These are phyloP conservation scores for Heteromurus nitidus DNA, from an alignment of 2,888 invertebrate species.

Conservation along the genomic window DNA sequence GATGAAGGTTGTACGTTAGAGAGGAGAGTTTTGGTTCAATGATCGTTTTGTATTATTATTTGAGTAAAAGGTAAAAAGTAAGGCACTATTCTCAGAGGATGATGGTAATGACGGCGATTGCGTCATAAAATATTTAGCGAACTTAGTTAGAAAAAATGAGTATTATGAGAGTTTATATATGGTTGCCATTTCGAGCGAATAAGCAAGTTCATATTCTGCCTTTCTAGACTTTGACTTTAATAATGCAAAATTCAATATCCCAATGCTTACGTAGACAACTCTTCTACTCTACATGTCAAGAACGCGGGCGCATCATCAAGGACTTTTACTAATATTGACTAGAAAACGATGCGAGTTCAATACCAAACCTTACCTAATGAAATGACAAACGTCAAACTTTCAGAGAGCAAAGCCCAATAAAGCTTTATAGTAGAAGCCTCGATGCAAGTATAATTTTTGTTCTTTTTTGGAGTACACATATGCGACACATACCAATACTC, in stretches of 20 bases:
- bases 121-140: slow-evolving; percentile 1
- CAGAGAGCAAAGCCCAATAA: no score
- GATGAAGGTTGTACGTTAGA: background rate
- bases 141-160: slow-evolving; percentile 5
- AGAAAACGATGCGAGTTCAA: no score
- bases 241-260: slow-evolving; percentile 1
- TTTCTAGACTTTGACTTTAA: background rate
- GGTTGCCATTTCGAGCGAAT: background rate
- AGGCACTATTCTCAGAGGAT: background rate
- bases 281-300: slow-evolving; percentile 4
- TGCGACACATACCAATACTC: no score
- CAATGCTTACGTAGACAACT: background rate
- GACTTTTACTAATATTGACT: no score
- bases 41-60: background rate
- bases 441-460: no score
- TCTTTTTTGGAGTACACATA: no score
- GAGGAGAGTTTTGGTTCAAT: background rate
- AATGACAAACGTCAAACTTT: no score
- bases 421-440: no score
- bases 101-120: background rate
- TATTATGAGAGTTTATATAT: background rate
- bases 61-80: background rate
- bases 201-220: background rate
- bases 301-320: slow-evolving; percentile 21
- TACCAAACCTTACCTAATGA: no score